These are phyloP conservation scores for Tychaedon coryphoeus DNA, from an alignment of 2,113 vertebrate species.

Conservation along the genomic window DNA sequence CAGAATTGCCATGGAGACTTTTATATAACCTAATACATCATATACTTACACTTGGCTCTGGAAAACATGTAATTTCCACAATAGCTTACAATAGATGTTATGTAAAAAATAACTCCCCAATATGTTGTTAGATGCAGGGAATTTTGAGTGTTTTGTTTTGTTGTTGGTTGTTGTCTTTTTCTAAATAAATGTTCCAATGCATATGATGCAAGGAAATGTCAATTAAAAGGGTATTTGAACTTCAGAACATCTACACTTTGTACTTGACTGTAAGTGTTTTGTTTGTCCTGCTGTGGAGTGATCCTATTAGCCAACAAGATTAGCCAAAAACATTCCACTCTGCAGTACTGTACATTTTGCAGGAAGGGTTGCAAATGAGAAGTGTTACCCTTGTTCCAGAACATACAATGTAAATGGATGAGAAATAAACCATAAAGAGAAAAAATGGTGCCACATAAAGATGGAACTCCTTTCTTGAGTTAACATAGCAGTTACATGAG, in stretches of 20 bases:
- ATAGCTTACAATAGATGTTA: not conserved
- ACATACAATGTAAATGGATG: not conserved
- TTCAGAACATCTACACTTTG: not conserved
- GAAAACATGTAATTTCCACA: not conserved
- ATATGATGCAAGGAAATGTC: not conserved
- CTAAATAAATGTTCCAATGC: not conserved
- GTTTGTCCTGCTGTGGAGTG: not conserved
- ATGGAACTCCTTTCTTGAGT: not conserved
- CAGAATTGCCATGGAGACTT: not conserved
- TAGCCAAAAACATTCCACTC: not conserved
- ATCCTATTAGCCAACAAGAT: not conserved
- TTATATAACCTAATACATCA: not conserved
- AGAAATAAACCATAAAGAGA: not conserved
- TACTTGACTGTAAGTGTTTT: not conserved
- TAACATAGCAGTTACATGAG: not conserved
- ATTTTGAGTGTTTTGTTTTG: not conserved
- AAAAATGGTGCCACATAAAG: not conserved
- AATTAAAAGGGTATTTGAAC: not conserved
- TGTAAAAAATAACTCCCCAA: not conserved
- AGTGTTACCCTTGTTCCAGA: not conserved
- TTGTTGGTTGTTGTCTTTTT: not conserved
- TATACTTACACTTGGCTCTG: not conserved
- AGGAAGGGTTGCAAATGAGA: fast-evolving
- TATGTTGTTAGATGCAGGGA: not conserved
- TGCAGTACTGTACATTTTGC: not conserved